Evolutionary conservation across 1,140 invertebrate species (phyloP), one percentile per base, ranked within the genome.

Genomic region (Cherax destructor): DNA sequence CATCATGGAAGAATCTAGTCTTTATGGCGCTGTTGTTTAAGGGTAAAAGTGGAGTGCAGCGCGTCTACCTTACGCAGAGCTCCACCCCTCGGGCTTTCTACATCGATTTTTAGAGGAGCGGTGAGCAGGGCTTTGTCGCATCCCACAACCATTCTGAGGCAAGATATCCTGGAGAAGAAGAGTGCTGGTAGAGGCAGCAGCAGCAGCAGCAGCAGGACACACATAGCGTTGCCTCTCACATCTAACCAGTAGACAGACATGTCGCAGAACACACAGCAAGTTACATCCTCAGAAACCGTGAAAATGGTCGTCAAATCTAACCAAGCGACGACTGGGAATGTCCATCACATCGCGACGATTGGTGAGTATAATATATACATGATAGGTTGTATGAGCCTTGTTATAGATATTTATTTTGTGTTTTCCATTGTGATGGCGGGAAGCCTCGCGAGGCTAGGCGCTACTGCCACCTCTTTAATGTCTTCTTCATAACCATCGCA

Each of bases 301-400:
- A 92, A 92, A 77, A 92, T 92, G 86, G 91, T 92, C 65, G 91
- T 92, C n/a, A 92, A 92, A 59, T 84, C 86, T 6, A 88, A 77
- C 77, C 91, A 92, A 50, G 78, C 91, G 0, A 49, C 86, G 4
- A 92, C 65, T 78, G 91, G 91, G 41, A 88, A 83, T 77, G 85
- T 88, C 9, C 91, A 92, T 18, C 91, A 92, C 76, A 92, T 92
- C 11, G 86, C 91, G 41, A 88, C 91, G 3, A 92, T 92, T 56
- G 91, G 91, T 92, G 50, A 52, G 91, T 92, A 72, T 30, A 24
- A 7, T 72, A 3, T 24, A 30, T 72, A 30, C n/a, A 7, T 72
- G 4, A 52, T 18, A 16, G 41, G 4, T 49, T 4, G 1, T 50
- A 52, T 79, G 16, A 79, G 49, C 11, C 0, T 49, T 41, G 18